Percentiles rank a stretch among this genome's conserved stretches.
Conservation (phyloP, 2,797 vertebrate species). For the Eulemur mongoz region DNA sequence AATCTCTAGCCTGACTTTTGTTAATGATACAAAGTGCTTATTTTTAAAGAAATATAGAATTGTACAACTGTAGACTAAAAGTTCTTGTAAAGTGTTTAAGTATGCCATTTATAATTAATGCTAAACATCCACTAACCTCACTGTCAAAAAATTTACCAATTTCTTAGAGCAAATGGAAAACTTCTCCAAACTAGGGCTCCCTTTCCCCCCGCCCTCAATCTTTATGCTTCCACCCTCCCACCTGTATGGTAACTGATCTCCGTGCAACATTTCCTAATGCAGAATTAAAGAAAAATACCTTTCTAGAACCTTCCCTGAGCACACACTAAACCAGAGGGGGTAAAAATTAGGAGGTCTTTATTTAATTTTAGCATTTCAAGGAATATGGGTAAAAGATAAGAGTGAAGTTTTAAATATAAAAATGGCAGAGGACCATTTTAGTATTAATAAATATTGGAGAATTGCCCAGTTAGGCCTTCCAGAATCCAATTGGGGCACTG, state of each 20-base stretch:
- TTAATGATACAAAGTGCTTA: constrained; percentile 42
- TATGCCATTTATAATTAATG: constrained; percentile 49
- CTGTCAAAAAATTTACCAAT: neutral
- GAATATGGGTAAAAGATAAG: neutral
- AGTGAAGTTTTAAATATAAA: constrained; percentile 51
- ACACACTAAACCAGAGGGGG: neutral
- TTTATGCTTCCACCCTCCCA: neutral
- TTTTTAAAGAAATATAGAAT: constrained; percentile 47
- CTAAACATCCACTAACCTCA: constrained; percentile 50
- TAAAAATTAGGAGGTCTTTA: neutral
- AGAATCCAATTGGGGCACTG: neutral
- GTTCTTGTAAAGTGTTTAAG: neutral
- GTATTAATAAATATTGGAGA: neutral
- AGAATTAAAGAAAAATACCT: constrained; percentile 29
- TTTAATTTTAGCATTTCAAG: constrained; percentile 1
- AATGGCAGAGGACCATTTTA: neutral
- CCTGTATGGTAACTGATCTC: neutral
- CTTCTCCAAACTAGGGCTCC: neutral
- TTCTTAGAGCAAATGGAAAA: constrained; percentile 43
- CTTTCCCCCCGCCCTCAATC: neutral
- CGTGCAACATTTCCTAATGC: neutral
- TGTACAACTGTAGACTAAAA: constrained; percentile 33
- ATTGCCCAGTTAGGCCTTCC: neutral
- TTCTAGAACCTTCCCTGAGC: constrained; percentile 24
- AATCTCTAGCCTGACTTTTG: constrained; percentile 33